Evolutionary conservation across 2,888 invertebrate genomes (phyloP).

Genomic region (Heliconius hortense): DNA sequence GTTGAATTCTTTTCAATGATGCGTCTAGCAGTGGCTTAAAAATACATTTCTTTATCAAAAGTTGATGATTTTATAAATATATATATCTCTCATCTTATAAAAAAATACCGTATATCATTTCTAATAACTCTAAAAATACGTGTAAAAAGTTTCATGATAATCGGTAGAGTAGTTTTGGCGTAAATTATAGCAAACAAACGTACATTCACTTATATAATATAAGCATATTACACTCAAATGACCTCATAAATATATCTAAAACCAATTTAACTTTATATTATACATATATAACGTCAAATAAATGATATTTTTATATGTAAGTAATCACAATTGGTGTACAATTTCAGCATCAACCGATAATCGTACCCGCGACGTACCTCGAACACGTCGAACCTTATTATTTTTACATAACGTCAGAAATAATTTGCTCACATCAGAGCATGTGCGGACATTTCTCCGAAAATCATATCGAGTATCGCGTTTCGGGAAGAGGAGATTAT

Average conservation of each 20-base stretch:
- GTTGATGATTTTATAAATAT: no score
- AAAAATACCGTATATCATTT: no score
- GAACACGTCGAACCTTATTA: conserved; percentile 43
- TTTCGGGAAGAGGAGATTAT: conserved; percentile 42
- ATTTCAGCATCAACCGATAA: conserved; percentile 41
- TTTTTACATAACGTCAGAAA: conserved; percentile 44
- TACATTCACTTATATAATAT: no score
- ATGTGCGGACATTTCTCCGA: conserved; percentile 40
- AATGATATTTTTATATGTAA: background rate
- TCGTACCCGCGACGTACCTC: conserved; percentile 38
- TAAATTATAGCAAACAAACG: no score
- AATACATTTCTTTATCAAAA: no score
- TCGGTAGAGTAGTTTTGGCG: no score
- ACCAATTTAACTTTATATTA: no score
- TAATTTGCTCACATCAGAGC: conserved; percentile 45
- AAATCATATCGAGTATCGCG: conserved; percentile 44
- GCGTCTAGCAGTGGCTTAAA: background rate
- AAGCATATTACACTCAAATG: no score
- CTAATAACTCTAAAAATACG: no score
- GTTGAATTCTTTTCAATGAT: conserved; percentile 31
- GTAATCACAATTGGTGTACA: conserved; percentile 29
- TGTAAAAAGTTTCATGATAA: no score
- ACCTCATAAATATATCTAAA: no score
- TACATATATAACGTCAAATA: background rate
- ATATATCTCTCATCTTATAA: no score